Evolutionary conservation across 2,113 vertebrate species (phyloP).

Genomic region (Agelaius tricolor): DNA sequence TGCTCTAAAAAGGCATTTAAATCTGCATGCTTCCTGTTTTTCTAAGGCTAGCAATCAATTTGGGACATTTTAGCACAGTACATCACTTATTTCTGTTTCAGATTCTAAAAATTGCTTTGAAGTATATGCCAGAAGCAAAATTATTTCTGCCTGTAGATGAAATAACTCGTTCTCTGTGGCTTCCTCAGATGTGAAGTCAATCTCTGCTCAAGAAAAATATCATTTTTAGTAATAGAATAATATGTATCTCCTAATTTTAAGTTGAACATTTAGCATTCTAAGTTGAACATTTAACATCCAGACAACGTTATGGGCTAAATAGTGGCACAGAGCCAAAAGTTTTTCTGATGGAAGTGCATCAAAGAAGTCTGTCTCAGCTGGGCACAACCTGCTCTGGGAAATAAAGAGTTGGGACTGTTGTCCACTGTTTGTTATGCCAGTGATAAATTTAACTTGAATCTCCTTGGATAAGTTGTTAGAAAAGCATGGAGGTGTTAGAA

Average conservation of each 20-base stretch:
- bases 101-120: conserved; percentile 68
- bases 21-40: conserved; percentile 46
- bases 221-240: background rate
- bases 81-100: conserved; percentile 55
- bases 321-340: background rate
- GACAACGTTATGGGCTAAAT: background rate
- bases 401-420: background rate
- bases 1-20: conserved; percentile 39
- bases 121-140: conserved; percentile 61
- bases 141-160: conserved; percentile 42
- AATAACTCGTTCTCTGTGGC: conserved; percentile 22
- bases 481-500: background rate
- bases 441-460: background rate
- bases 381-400: background rate
- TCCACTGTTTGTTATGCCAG: background rate
- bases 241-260: background rate
- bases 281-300: background rate
- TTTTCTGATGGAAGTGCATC: background rate
- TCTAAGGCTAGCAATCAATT: conserved; percentile 47
- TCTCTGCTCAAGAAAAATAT: conserved; percentile 13
- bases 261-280: background rate
- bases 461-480: background rate
- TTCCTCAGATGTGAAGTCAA: background rate
- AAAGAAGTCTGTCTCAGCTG: background rate
- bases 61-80: conserved; percentile 44